Conservation (phyloP, 2,797 vertebrate species). For the Helarctos malayanus region DNA sequence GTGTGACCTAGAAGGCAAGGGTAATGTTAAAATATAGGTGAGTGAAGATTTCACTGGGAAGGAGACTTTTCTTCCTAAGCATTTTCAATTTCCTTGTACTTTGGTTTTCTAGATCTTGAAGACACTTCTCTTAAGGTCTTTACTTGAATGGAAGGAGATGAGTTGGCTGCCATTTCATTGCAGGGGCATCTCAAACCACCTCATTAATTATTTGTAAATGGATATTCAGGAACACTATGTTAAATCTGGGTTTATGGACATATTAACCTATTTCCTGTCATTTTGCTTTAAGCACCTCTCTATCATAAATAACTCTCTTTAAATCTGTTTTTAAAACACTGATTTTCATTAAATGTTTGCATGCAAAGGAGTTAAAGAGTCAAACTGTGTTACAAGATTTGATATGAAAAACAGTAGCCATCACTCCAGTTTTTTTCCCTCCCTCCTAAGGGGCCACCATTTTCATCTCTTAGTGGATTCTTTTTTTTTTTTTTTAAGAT, state of each 20-base stretch:
- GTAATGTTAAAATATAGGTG: neutral
- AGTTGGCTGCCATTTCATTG: neutral
- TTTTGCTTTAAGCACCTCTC: neutral
- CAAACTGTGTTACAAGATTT: neutral
- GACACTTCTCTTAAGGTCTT: neutral
- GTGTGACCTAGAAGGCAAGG: constrained; percentile 23
- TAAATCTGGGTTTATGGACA: constrained; percentile 30
- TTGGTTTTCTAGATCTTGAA: neutral
- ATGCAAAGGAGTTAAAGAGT: neutral
- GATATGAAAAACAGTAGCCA: neutral
- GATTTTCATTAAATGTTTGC: constrained; percentile 55
- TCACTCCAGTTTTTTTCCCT: neutral
- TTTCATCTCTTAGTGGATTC: neutral
- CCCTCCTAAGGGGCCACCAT: neutral
- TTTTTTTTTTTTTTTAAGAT: too few species aligned
- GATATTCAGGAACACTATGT: neutral
- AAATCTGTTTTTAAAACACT: constrained; percentile 55
- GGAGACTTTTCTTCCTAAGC: neutral
- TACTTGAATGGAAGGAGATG: neutral
- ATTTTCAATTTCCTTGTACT: neutral
- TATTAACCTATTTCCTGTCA: neutral
- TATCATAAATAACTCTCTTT: constrained; percentile 10
- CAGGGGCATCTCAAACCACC: neutral
- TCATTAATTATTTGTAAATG: neutral
- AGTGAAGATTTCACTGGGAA: neutral